Evolutionary conservation across 2,113 vertebrate genomes (phyloP).

Genomic region (Sinocyclocheilus anshuiensis): DNA sequence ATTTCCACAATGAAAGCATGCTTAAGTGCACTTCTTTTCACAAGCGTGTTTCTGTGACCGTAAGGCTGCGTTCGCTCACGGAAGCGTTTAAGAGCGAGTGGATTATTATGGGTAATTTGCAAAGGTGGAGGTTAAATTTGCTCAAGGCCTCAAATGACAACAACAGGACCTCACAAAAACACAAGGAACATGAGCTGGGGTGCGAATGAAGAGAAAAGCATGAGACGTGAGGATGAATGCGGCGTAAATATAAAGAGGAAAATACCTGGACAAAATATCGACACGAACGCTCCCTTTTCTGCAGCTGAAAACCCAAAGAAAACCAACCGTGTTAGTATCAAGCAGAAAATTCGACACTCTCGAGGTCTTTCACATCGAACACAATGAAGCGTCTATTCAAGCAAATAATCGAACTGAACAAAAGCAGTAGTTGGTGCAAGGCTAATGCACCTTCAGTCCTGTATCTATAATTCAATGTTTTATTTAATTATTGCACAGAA

Average conservation of each 20-base stretch:
- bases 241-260: background rate
- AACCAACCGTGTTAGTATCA: background rate
- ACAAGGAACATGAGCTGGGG: background rate
- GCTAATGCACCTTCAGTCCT: no score
- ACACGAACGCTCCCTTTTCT: slow-evolving; percentile 99
- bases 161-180: background rate
- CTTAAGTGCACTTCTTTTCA: background rate
- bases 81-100: background rate
- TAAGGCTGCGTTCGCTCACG: no score
- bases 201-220: background rate
- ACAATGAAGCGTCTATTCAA: no score
- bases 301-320: slow-evolving; percentile 89
- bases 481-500: no score
- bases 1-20: background rate
- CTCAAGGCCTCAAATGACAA: slow-evolving; percentile 44
- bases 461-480: no score
- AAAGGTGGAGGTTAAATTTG: slow-evolving; percentile 3
- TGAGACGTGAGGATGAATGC: background rate
- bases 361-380: background rate
- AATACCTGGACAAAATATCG: slow-evolving; percentile 99
- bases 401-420: no score
- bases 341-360: slow-evolving; percentile 87
- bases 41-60: no score
- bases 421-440: no score
- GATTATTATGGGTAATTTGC: slow-evolving; percentile 35